Percentiles rank a stretch among this genome's conserved stretches.
phyloP scores from a whole-genome alignment of 2,888 invertebrate species.

The Eupithecia abbreviata region DNA sequence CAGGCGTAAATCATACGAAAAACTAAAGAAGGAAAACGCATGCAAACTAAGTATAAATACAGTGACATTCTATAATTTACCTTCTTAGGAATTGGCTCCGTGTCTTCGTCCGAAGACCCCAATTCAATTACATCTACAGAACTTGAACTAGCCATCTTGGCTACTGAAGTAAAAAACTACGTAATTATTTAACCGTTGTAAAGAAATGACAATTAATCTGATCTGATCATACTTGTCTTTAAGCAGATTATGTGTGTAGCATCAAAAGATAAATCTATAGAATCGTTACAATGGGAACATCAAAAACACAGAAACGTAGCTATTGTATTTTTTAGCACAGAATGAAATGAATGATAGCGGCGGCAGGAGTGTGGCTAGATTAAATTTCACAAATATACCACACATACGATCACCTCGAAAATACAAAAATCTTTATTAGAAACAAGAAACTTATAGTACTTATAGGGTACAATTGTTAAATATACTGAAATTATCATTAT shows the following conservation, averaged over 20 bases:
- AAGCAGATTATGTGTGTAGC: neutral
- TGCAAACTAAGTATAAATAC: neutral
- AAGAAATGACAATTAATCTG: neutral
- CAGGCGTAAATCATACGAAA: neutral
- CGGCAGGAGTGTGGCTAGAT: no score
- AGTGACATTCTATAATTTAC: constrained; percentile 46
- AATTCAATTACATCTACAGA: constrained; percentile 77
- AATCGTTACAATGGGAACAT: neutral
- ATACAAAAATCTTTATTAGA: no score
- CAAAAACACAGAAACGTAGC: neutral
- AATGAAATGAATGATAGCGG: no score
- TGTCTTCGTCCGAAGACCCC: constrained; percentile 77
- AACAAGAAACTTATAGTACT: no score
- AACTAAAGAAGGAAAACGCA: neutral
- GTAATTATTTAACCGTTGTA: neutral
- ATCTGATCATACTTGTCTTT: neutral
- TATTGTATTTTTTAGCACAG: no score
- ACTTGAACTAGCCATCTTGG: constrained; percentile 63
- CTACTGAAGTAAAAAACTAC: neutral
- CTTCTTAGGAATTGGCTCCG: constrained; percentile 70
- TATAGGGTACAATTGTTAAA: no score
- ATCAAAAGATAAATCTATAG: neutral
- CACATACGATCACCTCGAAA: no score
- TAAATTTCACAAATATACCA: no score
- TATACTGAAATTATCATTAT: no score